Evolutionary conservation across 2,113 vertebrate species (phyloP), one percentile per base, ranked within the genome.

Genomic region (Glaucomys volans): DNA sequence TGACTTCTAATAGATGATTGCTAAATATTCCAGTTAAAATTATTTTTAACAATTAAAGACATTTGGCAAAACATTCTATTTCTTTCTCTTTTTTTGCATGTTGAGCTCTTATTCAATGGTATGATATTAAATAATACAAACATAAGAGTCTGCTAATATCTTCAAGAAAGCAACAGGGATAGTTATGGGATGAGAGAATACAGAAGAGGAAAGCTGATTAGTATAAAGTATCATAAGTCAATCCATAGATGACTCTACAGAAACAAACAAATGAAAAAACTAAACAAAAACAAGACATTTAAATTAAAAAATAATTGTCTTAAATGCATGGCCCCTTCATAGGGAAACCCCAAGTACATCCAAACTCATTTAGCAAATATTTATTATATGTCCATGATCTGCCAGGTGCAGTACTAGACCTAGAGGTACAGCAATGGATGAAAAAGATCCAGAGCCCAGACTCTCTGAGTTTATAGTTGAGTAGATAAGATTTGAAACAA

Each of bases 1-100:
- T 75, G n/a, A 76, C 50, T 90, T 87, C 40, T 42, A 37, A 80
- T n/a, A 84, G 11, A n/a, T 86, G 14, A 75, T 89, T 86, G 26
- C 26, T 59, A 88, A 93, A 28, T 44, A 69, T 24, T 37, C 37
- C 22, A 24, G 11, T 75, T 54, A 90, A 93, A 35, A 30, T 4
- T 52, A 80, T 81, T 84, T 81, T 84, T 52, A 89, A 74, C 8
- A 92, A 79, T 85, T 14, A 85, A 93, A 83, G 52, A 42, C 22
- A 92, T n/a, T 75, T 90, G 24, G 16, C 47, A 57, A 84, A 88
- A 69, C 57, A 40, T 40, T 75, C n/a, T 2, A 54, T 54, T 57
- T 57, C 20, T 57, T 22, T 57, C 7, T 47, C 17, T 5, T 59
- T 85, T 69, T 87, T 90, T 80, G 26, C 24, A 9, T 4, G 66